Evolutionary conservation across 1,140 invertebrate genomes (phyloP), one percentile per base, ranked within the genome.

Genomic region (Dreissena rostriformis): DNA sequence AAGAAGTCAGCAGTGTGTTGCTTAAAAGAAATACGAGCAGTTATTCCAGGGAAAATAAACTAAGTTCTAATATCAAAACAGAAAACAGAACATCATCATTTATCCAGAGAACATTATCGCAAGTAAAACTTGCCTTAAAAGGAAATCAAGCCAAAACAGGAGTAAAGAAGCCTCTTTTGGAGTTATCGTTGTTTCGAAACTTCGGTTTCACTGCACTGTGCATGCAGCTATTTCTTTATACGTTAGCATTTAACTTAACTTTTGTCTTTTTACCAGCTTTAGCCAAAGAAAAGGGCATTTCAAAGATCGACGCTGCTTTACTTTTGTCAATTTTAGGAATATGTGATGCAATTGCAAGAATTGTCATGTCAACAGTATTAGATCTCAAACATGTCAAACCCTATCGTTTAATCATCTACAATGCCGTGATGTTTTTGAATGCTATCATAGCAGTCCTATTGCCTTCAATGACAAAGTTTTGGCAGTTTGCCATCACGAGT

Each of bases 231-330:
- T 82, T 88, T 63, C 57, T 91, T 22, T 90, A 90, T 65, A 88
- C 90, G 0, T 51, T 88, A n/a, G 85, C 90, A 0, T 91, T 89
- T 39, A 88, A 91, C 39, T 81, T 88, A 0, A 86, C 88, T 19
- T 88, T 90, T 75, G 88, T 89, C 17, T 92, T 92, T 81, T 79
- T 92, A 28, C 90, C 90, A 15, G 88, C 90, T 0, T 84, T 89
- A 28, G 88, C 86, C 0, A 85, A 85, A 65, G 87, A 90, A 12
- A 79, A 84, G 14, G 91, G 91, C 0, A 68, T 88, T 5, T 75
- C 68, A 26, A 71, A 87, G 29, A 61, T 86, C 4, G 63, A 91
- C 53, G 84, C 87, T 14, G 89, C 90, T 0, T 84, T 87, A 53
- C 52, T 89, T 4, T 26, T 92, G 12, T 88, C 90, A 12, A 82